Base-by-base conservation (phyloP, 2,113 vertebrate species). In the Seriola dumerili region DNA sequence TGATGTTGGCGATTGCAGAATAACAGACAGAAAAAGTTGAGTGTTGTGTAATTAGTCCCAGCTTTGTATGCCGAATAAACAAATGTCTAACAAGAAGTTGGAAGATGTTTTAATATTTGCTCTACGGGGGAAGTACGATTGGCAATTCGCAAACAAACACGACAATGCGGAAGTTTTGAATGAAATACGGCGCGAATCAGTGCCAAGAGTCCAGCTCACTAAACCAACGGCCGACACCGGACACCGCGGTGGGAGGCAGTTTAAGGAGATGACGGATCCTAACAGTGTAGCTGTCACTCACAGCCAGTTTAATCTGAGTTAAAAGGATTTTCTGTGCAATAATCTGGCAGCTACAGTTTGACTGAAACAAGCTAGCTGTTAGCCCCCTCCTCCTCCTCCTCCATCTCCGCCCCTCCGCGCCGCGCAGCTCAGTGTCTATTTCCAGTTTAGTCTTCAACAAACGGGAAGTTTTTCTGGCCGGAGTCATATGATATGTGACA, bases 401-500 rank as follows among this genome's bases (percentile, higher is more conserved):
- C 52, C 8, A 1, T 8, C 8, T 3, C n/a, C n/a, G 25, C 21
- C 2, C 6, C 3, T 54, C 21, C 21, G 2, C 8, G 6, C 21
- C 17, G 17, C 25, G 57, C 17, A 2, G n/a, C 25, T 36, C 54
- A 12, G 36, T 36, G 62, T 61, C 21, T 48, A 4, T 29, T 48
- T 78, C 74, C 73, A 72, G 57, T 34, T 80, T 83, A 59, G 77
- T 74, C 69, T 21, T 36, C 5, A 25, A 55, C 71, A 42, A 67
- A 85, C 84, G 72, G 77, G 85, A 75, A 73, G 81, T 79, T 88
- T 78, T 82, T 17, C 59, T 71, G 32, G 21, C 42, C 5, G n/a
- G 21, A 89, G 91, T 94, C 94, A 94, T 89, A 91, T 95, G 93
- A 93, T 29, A 2, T 75, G 80, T 11, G 86, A 83, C 46, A 12